Conservation (phyloP, 1,140 invertebrate species). For the Papilio machaon region DNA sequence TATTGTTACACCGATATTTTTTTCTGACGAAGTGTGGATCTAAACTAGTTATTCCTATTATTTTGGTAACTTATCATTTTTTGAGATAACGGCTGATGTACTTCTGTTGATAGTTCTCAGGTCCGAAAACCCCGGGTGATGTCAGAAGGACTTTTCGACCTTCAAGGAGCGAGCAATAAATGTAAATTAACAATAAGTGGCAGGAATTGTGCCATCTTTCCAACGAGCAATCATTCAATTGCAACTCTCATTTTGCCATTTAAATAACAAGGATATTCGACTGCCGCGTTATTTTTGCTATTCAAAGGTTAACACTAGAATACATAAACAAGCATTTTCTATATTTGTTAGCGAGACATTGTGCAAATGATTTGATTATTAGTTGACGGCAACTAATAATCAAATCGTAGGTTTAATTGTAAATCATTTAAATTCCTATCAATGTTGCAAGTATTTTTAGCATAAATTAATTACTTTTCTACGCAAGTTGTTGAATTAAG, state of each 20-base stretch:
- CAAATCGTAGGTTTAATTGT: too few relatives aligned
- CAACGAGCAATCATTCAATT: slow-evolving; percentile 64
- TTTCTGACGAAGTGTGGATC: background rate
- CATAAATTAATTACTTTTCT: too few relatives aligned
- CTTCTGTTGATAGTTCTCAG: background rate
- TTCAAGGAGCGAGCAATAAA: slow-evolving; percentile 34
- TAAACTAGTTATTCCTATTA: background rate
- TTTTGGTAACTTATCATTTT: background rate
- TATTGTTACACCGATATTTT: background rate
- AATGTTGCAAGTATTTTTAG: background rate
- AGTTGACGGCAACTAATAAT: too few relatives aligned
- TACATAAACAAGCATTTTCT: background rate
- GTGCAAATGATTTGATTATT: background rate
- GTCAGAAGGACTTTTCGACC: slow-evolving; percentile 40
- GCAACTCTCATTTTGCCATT: slow-evolving; percentile 38
- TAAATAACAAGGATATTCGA: background rate
- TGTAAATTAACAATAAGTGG: slow-evolving; percentile 42
- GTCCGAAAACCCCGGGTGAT: background rate
- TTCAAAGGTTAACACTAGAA: background rate
- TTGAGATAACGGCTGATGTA: background rate
- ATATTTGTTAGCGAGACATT: background rate
- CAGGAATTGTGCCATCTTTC: slow-evolving; percentile 41
- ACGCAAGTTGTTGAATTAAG: background rate
- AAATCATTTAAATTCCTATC: background rate
- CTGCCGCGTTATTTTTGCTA: background rate